Base-by-base conservation (phyloP, 2,888 invertebrate species). In the Abrostola tripartita region DNA sequence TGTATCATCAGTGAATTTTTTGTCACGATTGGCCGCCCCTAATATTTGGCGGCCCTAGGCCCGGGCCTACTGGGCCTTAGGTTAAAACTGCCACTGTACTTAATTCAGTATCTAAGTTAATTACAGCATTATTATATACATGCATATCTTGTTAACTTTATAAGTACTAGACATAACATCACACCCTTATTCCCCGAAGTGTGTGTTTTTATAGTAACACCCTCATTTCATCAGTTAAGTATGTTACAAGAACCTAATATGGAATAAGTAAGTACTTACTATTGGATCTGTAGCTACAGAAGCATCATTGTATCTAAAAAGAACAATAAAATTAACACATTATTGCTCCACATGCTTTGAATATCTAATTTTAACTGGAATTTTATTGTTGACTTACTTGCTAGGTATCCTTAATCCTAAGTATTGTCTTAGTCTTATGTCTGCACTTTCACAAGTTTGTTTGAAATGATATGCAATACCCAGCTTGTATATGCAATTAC, bases 391-490 rank as follows among this genome's bases (percentile, higher is more conserved):
- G 37, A 81, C 84, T 83, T 83, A 93, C 92, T 90, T 91, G 79
- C 80, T 86, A 54, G 85, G 82, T 24, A 83, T 76, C 52, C 83
- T 85, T 40, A 96, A 79, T 9, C 96, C 96, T 64, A 96, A 87
- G 84, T 96, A 95, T 74, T 96, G 95, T 51, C 96, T 88, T 51
- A 96, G 78, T 51, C 96, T 88, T 59, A 95, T 84, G 77, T 96
- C 96, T 0, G 95, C 95, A 77, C 95, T 96, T 82, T 96, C 96
- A 80, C 95, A 95, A 35, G 96, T 95, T 74, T 96, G 96, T 78
- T 96, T 96, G 68, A 96, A 96, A 77, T 96, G 96, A 81, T 96
- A 96, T 0, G 96, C 95, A 37, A 96, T 94, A 6, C 96, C 96
- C 36, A 96, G 79, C 57, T 96, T 95, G 69, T 96, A 96, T 7